phyloP scores from a whole-genome alignment of 2,797 vertebrate species.

The Silurus lanzhouensis region DNA sequence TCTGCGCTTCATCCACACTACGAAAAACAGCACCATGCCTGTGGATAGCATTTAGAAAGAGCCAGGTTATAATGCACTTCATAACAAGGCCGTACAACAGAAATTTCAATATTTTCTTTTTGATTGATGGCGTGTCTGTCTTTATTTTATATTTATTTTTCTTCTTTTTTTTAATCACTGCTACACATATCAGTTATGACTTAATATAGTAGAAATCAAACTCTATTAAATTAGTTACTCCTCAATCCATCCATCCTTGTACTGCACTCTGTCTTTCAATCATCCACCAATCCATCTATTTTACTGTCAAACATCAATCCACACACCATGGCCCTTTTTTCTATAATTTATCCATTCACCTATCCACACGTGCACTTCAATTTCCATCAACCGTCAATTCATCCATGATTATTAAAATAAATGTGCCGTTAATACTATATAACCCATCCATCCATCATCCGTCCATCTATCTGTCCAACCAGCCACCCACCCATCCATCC shows the following conservation, averaged over 20 bases:
- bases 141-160: neutral
- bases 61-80: too few relatives aligned
- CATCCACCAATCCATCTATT: neutral
- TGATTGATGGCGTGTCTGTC: neutral
- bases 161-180: neutral
- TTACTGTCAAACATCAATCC: too few relatives aligned
- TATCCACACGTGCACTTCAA: too few relatives aligned
- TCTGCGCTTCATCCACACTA: constrained; percentile 92
- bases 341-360: too few relatives aligned
- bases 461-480: too few relatives aligned
- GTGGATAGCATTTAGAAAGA: constrained; percentile 29
- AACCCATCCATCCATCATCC: too few relatives aligned
- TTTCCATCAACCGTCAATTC: too few relatives aligned
- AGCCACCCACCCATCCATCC: neutral
- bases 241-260: neutral
- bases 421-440: too few relatives aligned
- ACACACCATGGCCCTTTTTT: too few relatives aligned
- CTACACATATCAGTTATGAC: neutral
- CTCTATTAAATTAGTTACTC: neutral
- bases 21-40: constrained; percentile 96
- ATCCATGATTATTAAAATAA: too few relatives aligned
- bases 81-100: too few relatives aligned
- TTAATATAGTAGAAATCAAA: neutral
- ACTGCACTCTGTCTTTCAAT: neutral
- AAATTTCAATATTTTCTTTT: neutral